Evolutionary conservation across 2,797 vertebrate species (phyloP), one percentile per base, ranked within the genome.

Genomic region (Epinephelus coioides): DNA sequence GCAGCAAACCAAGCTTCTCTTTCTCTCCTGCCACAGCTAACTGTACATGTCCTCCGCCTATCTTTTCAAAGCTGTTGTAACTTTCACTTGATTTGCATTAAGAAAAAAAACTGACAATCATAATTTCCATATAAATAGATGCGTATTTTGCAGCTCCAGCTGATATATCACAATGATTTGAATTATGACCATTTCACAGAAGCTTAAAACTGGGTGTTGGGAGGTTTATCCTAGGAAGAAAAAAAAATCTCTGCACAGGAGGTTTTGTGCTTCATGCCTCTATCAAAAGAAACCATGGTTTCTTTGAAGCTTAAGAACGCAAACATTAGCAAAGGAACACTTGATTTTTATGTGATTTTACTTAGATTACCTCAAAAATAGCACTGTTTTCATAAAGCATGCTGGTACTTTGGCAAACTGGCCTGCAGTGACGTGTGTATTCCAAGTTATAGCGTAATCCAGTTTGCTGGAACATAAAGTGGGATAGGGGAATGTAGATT

Each of bases 381-480:
- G 55, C 1, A 5, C 50, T n/a, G 23, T 67, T 70, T 70, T 70
- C 34, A 62, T n/a, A 7, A 46, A 70, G 13, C 5, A 25, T 74
- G 54, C 64, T 62, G 50, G n/a, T 53, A 34, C 34, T 34, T 34
- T 7, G 34, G 34, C 34, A 69, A 51, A 68, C 21, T 61, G 55
- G 44, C 21, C 21, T 59, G 46, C n/a, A n/a, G 53, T 14, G 46
- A 76, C 19, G 55, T 50, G 1, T 67, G 49, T 55, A 51, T 65
- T 80, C 40, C 19, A 65, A 65, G 54, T 60, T 30, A 73, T 60
- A 51, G 51, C 25, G 40, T 66, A 64, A 85, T 62, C 75, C 40
- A 60, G 47, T 76, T 72, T 82, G 23, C 53, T 51, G 69, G 53
- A 62, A 66, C 64, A 66, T 66, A 76, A 69, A 71, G 46, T 27